These are phyloP conservation scores for Atherinomorus stipes DNA, from an alignment of 2,113 vertebrate species.

Conservation along the genomic window DNA sequence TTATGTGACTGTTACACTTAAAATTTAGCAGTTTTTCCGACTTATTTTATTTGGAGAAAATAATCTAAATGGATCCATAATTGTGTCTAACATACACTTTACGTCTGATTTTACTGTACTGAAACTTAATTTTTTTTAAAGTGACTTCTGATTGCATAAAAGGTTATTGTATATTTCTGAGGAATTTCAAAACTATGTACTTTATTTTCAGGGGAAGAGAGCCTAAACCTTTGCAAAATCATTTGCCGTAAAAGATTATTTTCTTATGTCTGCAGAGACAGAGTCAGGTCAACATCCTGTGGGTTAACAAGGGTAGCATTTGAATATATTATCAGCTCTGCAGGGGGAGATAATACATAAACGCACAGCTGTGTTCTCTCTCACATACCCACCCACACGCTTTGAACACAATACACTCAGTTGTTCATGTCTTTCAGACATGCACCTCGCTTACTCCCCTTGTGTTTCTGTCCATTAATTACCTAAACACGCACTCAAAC, in stretches of 20 bases:
- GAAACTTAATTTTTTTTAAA: no score
- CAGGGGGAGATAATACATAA: slow-evolving; percentile 49
- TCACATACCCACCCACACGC: slow-evolving; percentile 44
- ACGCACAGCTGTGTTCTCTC: slow-evolving; percentile 56
- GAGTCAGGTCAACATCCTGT: slow-evolving; percentile 15
- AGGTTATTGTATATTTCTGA: neutral
- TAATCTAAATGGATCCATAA: no score
- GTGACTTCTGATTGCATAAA: neutral
- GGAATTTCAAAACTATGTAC: neutral
- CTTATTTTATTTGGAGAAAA: no score
- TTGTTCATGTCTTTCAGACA: slow-evolving; percentile 33
- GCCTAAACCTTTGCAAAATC: neutral
- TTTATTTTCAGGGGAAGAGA: neutral
- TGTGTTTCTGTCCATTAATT: slow-evolving; percentile 19
- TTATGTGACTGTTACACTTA: no score
- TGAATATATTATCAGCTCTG: slow-evolving; percentile 49
- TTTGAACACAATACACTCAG: slow-evolving; percentile 34
- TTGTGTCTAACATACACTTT: no score
- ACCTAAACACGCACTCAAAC: slow-evolving; percentile 1
- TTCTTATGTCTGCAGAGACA: neutral
- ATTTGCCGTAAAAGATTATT: neutral
- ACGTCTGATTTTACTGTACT: no score
- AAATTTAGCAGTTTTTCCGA: no score
- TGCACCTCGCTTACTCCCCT: slow-evolving; percentile 24
- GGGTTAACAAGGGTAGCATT: slow-evolving; percentile 25